Evolutionary conservation across 92 coral and sea anemone species (phyloP), one percentile per base, ranked within the genome.

Genomic region (Zoanthus sansibaricus): DNA sequence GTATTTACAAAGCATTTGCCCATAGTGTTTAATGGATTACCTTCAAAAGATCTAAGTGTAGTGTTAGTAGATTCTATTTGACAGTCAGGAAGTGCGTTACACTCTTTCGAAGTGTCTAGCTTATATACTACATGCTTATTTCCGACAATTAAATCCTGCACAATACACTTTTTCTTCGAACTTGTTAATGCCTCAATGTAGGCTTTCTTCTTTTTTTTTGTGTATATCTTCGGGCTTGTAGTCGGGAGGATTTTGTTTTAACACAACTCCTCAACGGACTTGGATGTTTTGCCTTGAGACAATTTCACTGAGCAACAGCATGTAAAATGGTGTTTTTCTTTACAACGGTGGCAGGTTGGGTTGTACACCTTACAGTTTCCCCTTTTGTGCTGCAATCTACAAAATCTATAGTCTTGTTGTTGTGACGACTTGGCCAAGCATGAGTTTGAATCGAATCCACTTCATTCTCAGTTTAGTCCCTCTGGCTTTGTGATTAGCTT

Each of bases 321-420:
- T 33, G 90, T 87, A 48, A 78, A 90, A 73, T 86, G 90, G 71
- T 59, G 54, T 49, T 49, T 49, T 49, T 49, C 87, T 30, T 86
- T 84, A 86, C 88, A n/a, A n/a, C n/a, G n/a, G n/a, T n/a, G n/a
- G n/a, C n/a, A n/a, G n/a, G n/a, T n/a, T n/a, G n/a, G n/a, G n/a
- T n/a, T n/a, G n/a, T n/a, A n/a, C n/a, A n/a, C n/a, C n/a, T n/a
- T n/a, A n/a, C n/a, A n/a, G n/a, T n/a, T n/a, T n/a, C n/a, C n/a
- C n/a, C n/a, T n/a, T n/a, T n/a, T n/a, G n/a, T n/a, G n/a, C n/a
- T n/a, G n/a, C n/a, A n/a, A n/a, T n/a, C n/a, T n/a, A n/a, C n/a
- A n/a, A n/a, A n/a, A n/a, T n/a, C n/a, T n/a, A n/a, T n/a, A n/a
- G n/a, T n/a, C n/a, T n/a, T n/a, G n/a, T n/a, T n/a, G n/a, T n/a